Base-by-base conservation (phyloP, 2,888 invertebrate genomes). In the Pasiphila rectangulata region DNA sequence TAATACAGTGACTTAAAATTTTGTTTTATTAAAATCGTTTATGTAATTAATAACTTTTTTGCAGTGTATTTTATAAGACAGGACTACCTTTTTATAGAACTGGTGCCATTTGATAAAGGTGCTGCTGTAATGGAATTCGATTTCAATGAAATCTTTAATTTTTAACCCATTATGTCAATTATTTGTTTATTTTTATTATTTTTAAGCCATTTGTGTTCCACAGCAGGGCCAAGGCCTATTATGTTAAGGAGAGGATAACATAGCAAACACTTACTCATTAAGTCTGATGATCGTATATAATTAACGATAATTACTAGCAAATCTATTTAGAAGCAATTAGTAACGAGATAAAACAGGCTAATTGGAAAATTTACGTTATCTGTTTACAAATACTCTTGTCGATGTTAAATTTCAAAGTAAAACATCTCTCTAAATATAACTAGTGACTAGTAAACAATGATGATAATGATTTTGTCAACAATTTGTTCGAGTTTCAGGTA, bases 381-480 rank as follows among this genome's bases (percentile, higher is more conserved):
- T 21, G 35, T 25, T 16, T 15, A 19, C 12, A 9, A 9, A 29
- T 12, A 3, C 21, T 7, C 16, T 51, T 50, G 51, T 51, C 39
- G 50, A 24, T 44, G 35, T 37, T 32, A 46, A 32, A 45, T 51
- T 54, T 59, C 42, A 58, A 63, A 58, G 54, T 54, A 46, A 56
- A 51, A 48, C 53, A 55, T n/a, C n/a, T 59, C 9, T 24, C 56
- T 57, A 56, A 56, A 59, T 53, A 52, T 42, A 39, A 27, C 9
- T 29, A 40, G 51, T 55, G 21, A 36, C 36, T 20, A 27, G 10
- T 15, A 43, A 24, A 49, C 48, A 67, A 75, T 75, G 72, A 72
- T 61, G 43, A 37, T 15, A n/a, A n/a, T n/a, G n/a, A n/a, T 37
- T 10, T 41, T 50, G 70, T 68, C 70, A 79, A 79, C 72, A 76